A percentile compares a stretch with the other conserved stretches of the same genome.
These are phyloP conservation scores for Trichoplax adhaerens DNA, from an alignment of 37 sponge, comb jelly and placozoan species.

Conservation along the genomic window DNA sequence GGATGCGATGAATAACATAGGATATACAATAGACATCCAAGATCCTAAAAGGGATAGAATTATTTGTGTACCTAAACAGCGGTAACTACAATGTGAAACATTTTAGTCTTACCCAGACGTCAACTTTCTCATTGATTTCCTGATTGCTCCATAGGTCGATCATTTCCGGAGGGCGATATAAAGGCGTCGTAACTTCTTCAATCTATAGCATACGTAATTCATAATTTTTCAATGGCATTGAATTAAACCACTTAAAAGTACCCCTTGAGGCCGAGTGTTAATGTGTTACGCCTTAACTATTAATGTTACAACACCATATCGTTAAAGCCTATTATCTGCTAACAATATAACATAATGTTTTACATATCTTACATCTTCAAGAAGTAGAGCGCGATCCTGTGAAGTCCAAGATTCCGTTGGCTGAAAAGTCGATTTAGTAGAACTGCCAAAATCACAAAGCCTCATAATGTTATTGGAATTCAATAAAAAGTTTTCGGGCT, in stretches of 20 bases:
- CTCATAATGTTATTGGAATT: conserved; percentile 38
- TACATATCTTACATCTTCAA: conserved; percentile 60
- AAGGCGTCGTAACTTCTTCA: conserved; percentile 85
- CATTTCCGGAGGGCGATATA: conserved; percentile 95
- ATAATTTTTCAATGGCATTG: background rate
- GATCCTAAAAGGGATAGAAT: conserved; percentile 17
- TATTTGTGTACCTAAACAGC: background rate
- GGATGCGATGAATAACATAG: conserved; percentile 66
- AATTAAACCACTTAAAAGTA: background rate
- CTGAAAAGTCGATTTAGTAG: conserved; percentile 42
- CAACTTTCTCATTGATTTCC: conserved; percentile 53
- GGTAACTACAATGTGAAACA: background rate
- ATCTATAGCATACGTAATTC: conserved; percentile 35
- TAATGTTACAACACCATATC: too few relatives aligned
- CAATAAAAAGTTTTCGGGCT: conserved; percentile 85
- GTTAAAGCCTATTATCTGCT: too few relatives aligned
- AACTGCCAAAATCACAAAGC: conserved; percentile 96
- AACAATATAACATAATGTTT: background rate
- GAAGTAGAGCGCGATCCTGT: conserved; percentile 56
- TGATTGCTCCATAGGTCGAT: conserved; percentile 79
- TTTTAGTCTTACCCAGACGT: conserved; percentile 54
- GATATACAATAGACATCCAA: conserved; percentile 69
- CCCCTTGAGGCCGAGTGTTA: too few relatives aligned
- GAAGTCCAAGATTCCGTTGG: conserved; percentile 68
- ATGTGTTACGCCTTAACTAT: too few relatives aligned